phyloP scores from a whole-genome alignment of 2,888 invertebrate species.

The Pelosia muscerda region DNA sequence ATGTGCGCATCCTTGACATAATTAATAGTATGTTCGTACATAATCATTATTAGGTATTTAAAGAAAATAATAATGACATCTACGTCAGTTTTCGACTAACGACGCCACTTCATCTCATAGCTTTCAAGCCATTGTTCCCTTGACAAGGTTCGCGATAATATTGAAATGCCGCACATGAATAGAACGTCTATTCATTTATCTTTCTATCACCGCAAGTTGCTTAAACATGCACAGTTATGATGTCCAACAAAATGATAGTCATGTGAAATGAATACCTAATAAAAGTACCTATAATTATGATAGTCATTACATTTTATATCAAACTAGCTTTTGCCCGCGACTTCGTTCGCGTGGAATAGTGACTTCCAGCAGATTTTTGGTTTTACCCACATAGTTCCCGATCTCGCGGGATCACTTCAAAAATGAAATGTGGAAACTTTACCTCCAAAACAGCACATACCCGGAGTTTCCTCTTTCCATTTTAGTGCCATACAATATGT shows the following conservation, averaged over 20 bases:
- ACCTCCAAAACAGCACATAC: no score
- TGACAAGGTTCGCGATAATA: slow-evolving; percentile 81
- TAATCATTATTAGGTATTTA: slow-evolving; percentile 42
- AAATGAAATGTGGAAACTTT: no score
- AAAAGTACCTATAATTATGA: background rate
- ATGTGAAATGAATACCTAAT: background rate
- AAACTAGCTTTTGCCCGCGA: no score
- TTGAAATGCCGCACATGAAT: slow-evolving; percentile 78
- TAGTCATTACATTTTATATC: no score
- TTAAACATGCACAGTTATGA: slow-evolving; percentile 48
- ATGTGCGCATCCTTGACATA: slow-evolving; percentile 61
- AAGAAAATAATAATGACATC: slow-evolving; percentile 36
- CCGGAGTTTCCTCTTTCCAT: no score
- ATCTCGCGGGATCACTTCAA: no score
- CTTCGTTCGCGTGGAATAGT: no score
- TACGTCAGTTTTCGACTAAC: slow-evolving; percentile 62
- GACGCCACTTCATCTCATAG: slow-evolving; percentile 73
- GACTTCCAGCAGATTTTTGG: no score
- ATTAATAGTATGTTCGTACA: slow-evolving; percentile 37
- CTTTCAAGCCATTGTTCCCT: slow-evolving; percentile 73
- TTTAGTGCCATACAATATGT: no score
- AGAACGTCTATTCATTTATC: slow-evolving; percentile 69
- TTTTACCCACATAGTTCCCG: no score
- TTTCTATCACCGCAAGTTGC: slow-evolving; percentile 59
- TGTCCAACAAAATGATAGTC: slow-evolving; percentile 19